phyloP scores from a whole-genome alignment of 2,888 invertebrate genomes.

The Dasysyrphus albostriatus region DNA sequence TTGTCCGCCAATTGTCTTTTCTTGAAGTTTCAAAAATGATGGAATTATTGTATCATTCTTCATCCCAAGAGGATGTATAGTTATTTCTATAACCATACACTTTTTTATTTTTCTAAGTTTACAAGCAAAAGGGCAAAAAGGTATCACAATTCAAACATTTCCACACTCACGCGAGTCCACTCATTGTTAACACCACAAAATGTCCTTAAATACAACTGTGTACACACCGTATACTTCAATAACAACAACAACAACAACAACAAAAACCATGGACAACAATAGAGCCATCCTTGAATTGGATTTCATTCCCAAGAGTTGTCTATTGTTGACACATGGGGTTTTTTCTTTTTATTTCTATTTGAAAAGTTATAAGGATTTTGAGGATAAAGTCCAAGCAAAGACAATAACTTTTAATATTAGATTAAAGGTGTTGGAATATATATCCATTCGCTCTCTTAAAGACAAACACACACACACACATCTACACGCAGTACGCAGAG shows the following conservation, averaged over 20 bases:
- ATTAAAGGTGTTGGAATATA: conserved; percentile 43
- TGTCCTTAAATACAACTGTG: background rate
- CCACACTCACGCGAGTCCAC: conserved; percentile 31
- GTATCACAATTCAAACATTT: conserved; percentile 36
- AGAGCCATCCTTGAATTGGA: conserved; percentile 32
- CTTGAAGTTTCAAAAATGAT: too few species aligned
- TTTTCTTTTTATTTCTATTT: conserved; percentile 23
- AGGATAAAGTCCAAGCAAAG: conserved; percentile 27
- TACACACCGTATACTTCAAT: background rate
- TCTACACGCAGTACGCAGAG: background rate
- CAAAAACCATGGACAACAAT: conserved; percentile 38
- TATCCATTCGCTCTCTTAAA: background rate
- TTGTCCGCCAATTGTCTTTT: too few species aligned
- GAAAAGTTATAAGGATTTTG: conserved; percentile 41
- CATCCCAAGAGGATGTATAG: conserved; percentile 22
- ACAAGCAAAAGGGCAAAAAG: conserved; percentile 42
- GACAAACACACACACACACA: too few species aligned
- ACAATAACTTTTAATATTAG: conserved; percentile 44
- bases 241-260: conserved; percentile 2
- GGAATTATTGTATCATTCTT: conserved; percentile 12
- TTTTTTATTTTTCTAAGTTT: background rate
- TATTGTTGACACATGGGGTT: conserved; percentile 54
- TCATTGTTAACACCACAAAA: conserved; percentile 27
- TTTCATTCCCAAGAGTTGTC: conserved; percentile 46
- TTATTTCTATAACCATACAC: background rate